These are phyloP conservation scores for Unio delphinus DNA, from an alignment of 2,888 invertebrate genomes.

Conservation along the genomic window DNA sequence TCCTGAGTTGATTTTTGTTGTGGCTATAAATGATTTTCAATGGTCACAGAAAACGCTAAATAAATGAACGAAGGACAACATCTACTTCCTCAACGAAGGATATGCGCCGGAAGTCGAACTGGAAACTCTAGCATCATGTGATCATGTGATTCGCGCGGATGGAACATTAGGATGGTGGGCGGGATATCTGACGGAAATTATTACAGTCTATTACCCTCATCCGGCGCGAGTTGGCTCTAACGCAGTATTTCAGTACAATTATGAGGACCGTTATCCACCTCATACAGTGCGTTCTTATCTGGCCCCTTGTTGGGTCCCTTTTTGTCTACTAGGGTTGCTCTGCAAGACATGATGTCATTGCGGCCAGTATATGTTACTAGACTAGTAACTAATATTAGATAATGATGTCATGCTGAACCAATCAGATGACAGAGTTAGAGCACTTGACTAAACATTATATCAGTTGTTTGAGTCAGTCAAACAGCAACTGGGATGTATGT, in stretches of 20 bases:
- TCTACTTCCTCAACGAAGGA: too few species aligned
- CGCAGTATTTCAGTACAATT: constrained; percentile 8
- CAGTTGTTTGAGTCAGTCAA: too few species aligned
- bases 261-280: constrained; percentile 15
- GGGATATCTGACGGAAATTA: constrained; percentile 22
- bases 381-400: too few species aligned
- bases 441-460: too few species aligned
- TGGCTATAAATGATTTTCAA: constrained; percentile 23
- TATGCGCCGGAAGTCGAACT: constrained; percentile 11
- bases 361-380: too few species aligned
- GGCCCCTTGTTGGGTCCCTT: too few species aligned
- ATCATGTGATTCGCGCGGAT: constrained; percentile 23
- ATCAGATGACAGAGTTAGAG: too few species aligned
- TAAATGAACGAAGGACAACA: too few species aligned
- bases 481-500: too few species aligned
- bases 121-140: constrained; percentile 16
- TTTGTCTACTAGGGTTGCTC: too few species aligned
- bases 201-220: constrained; percentile 16
- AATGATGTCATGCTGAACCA: too few species aligned
- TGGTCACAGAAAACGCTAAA: constrained; percentile 8
- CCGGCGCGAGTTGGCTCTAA: constrained; percentile 21
- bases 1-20: constrained; percentile 15
- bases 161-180: constrained; percentile 36
- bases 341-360: too few species aligned
- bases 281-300: background rate